Conservation (phyloP, 2,888 invertebrate genomes). For the Phlogophora meticulosa region DNA sequence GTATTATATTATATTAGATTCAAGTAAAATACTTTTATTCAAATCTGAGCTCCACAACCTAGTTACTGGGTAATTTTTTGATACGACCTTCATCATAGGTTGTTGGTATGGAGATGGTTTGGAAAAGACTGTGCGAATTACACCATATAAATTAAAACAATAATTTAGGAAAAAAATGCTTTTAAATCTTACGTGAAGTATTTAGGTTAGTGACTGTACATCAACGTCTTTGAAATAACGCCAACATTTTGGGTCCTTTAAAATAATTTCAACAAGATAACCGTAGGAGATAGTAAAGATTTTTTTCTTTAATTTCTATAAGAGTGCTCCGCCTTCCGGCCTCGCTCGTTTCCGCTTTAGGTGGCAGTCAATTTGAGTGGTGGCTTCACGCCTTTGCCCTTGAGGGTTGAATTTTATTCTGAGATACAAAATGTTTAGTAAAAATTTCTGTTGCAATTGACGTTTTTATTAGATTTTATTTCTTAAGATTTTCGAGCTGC, state of each 20-base stretch:
- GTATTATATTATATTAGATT: too few species aligned
- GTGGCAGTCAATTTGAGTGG: conserved; percentile 65
- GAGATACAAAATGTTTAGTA: conserved; percentile 27
- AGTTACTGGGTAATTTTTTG: too few species aligned
- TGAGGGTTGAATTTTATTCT: conserved; percentile 47
- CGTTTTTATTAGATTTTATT: conserved; percentile 10
- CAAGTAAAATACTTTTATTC: too few species aligned
- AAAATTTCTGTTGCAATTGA: conserved; percentile 27
- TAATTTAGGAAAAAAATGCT: too few species aligned
- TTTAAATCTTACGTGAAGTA: too few species aligned
- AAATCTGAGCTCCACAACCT: too few species aligned
- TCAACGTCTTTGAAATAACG: too few species aligned
- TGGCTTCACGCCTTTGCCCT: conserved; percentile 43
- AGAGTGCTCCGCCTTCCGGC: conserved; percentile 51
- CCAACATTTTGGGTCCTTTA: not conserved
- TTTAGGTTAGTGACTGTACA: too few species aligned
- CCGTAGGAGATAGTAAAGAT: conserved; percentile 16
- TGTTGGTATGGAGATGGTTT: too few species aligned
- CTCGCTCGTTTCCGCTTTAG: conserved; percentile 66
- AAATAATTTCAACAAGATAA: conserved; percentile 22
- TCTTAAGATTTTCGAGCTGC: not conserved
- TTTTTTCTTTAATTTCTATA: conserved; percentile 61
- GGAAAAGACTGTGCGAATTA: too few species aligned
- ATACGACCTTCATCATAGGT: too few species aligned
- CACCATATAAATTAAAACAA: too few species aligned